Evolutionary conservation across 1,140 invertebrate species (phyloP).

Genomic region (Sinella curviseta): DNA sequence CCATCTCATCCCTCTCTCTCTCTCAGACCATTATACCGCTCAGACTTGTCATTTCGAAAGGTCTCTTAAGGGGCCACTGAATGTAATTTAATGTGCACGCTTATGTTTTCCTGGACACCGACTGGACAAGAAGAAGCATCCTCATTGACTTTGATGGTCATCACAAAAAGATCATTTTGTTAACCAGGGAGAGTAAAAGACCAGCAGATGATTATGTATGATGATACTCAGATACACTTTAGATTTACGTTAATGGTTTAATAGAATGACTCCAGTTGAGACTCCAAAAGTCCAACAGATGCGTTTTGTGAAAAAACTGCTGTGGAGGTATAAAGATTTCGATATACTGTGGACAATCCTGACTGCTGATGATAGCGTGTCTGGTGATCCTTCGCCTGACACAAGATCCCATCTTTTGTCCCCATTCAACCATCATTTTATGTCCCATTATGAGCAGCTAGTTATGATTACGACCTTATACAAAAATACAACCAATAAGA

Average conservation of each 20-base stretch:
- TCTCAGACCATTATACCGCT: too few relatives aligned
- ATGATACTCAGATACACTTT: neutral
- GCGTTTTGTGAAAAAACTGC: too few relatives aligned
- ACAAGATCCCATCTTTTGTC: neutral
- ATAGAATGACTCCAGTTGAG: neutral
- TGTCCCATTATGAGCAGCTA: constrained; percentile 19
- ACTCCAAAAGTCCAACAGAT: neutral
- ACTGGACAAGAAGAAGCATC: neutral
- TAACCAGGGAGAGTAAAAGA: too few relatives aligned
- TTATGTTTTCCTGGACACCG: neutral
- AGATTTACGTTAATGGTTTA: constrained; percentile 10
- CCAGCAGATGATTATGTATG: neutral
- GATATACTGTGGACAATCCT: too few relatives aligned
- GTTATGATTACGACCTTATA: neutral
- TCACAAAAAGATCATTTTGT: neutral
- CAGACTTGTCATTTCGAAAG: too few relatives aligned
- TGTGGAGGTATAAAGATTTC: too few relatives aligned
- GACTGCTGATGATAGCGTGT: neutral
- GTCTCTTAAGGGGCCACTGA: too few relatives aligned
- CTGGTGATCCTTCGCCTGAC: neutral
- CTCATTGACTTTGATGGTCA: neutral
- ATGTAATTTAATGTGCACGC: too few relatives aligned
- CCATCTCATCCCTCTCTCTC: neutral
- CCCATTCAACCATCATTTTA: neutral
- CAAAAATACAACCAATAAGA: neutral